Conservation (phyloP, 2,797 vertebrate species). For the Coilia nasus region DNA sequence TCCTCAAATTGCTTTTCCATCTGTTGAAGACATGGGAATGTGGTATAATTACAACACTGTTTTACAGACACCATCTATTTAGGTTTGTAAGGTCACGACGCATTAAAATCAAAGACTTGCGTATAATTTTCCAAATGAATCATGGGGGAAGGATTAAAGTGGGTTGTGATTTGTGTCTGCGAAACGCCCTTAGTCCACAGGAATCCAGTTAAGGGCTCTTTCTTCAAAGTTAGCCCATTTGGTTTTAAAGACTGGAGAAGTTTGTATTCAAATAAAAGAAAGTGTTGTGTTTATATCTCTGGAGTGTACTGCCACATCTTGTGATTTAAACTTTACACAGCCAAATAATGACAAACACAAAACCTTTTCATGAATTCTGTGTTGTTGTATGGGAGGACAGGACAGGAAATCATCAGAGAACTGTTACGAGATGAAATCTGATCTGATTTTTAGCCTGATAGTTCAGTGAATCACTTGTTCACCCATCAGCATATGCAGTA, state of each 20-base stretch:
- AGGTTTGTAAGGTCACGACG: background rate
- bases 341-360: no score
- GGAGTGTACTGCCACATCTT: no score
- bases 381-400: no score
- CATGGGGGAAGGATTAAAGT: background rate
- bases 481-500: background rate
- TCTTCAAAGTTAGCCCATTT: background rate
- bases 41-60: background rate
- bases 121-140: background rate
- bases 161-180: background rate
- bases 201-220: background rate
- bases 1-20: background rate
- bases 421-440: background rate
- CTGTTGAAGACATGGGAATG: background rate
- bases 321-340: no score
- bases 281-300: background rate
- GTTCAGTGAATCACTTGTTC: background rate
- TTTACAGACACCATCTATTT: background rate
- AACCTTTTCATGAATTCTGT: no score
- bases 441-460: background rate
- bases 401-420: background rate
- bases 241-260: background rate
- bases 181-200: background rate
- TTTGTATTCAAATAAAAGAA: background rate
- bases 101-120: slow-evolving; percentile 1